A percentile compares a stretch with the other conserved stretches of the same genome.
These are phyloP conservation scores for Takifugu flavidus DNA, from an alignment of 2,113 vertebrate genomes.

Conservation along the genomic window DNA sequence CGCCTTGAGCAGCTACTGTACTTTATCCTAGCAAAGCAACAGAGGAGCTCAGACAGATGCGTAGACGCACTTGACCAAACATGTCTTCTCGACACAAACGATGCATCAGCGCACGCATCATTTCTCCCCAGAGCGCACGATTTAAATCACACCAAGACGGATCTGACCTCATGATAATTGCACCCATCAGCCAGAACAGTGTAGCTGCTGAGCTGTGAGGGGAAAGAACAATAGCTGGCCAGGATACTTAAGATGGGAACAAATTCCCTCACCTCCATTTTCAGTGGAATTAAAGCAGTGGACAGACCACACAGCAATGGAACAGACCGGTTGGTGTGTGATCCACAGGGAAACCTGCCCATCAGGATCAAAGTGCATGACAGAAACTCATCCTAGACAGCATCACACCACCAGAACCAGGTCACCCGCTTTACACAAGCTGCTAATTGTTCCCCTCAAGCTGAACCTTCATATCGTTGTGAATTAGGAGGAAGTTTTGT, in stretches of 20 bases:
- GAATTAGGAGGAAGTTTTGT: neutral
- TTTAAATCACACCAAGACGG: neutral
- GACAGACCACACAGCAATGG: too few species aligned
- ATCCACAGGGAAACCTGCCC: too few species aligned
- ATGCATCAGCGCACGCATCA: neutral
- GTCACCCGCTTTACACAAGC: too few species aligned
- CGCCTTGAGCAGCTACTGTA: neutral
- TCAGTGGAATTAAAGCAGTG: too few species aligned
- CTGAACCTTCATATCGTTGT: neutral
- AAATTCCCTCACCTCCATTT: too few species aligned
- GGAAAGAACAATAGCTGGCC: neutral
- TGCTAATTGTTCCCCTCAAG: neutral
- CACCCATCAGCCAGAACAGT: neutral
- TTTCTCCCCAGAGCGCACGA: slow-evolving; percentile 6
- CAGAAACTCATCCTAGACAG: too few species aligned
- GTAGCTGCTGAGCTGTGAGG: neutral
- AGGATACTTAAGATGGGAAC: too few species aligned
- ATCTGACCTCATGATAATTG: neutral
- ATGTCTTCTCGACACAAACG: neutral
- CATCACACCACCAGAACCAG: too few species aligned
- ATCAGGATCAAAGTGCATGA: too few species aligned
- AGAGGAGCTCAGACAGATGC: slow-evolving; percentile 13
- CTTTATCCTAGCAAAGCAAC: slow-evolving; percentile 5
- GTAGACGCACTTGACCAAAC: slow-evolving; percentile 1
- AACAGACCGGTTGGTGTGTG: too few species aligned